Base-by-base conservation (phyloP, 2,888 invertebrate species). In the Trypoxylon attenuatum region DNA sequence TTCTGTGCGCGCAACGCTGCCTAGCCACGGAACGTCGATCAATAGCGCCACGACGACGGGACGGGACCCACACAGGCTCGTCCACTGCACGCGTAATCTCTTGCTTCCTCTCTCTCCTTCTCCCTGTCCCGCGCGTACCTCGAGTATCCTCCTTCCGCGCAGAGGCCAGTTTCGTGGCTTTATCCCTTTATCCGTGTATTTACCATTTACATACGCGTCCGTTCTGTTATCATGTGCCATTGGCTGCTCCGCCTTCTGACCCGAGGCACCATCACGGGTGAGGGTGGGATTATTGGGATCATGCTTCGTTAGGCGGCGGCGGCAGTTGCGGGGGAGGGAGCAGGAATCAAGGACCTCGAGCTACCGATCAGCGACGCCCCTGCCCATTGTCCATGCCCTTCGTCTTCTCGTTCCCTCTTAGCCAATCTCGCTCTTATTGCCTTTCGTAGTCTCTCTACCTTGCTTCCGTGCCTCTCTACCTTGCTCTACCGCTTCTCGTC, bases 1-100 rank as follows among this genome's bases (percentile, higher is more conserved):
- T 84, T 85, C 83, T 71, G 77, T 81, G 78, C 78, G 76, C 80
- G n/a, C n/a, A 77, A 80, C 82, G 79, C 82, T 80, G 78, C 72
- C 60, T 69, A 75, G 79, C 70, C 72, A 77, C 70, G 73, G 59
- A 66, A 77, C 75, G 77, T 76, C 83, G 86, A 86, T 86, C 86
- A 86, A 86, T 86, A 85, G 82, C 80, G 74, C 76, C 81, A 78
- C 79, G 78, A 77, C 70, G 71, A 60, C 67, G 60, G 41, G 71
- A 60, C 67, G 60, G 41, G 60, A 61, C 69, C 54, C 53, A 46
- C 47, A 46, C 42, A 43, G 33, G 33, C 33, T 33, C n/a, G n/a
- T n/a, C 33, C 38, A 19, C 45, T 16, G 27, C 27, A 10, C 38
- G 3, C 15, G 5, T 47, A 15, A 29, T 39, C 53, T 25, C 50